Base-by-base conservation (phyloP, 23 tunicate genomes). In the Halocynthia roretzi region DNA sequence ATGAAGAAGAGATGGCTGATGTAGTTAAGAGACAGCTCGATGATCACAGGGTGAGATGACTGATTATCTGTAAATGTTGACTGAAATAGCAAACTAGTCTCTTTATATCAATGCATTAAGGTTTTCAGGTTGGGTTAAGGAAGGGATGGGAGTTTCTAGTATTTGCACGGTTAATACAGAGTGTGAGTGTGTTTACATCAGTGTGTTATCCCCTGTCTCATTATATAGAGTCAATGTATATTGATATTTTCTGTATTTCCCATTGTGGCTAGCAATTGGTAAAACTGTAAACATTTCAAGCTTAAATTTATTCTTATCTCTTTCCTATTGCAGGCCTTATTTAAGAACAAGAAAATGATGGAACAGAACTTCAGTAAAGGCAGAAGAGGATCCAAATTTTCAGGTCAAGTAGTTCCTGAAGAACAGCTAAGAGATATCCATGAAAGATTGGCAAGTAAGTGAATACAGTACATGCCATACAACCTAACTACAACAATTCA, bases 361-460 rank as follows among this genome's bases (percentile, higher is more conserved):
- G 53, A 70, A 0, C 98, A 92, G 77, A 67, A 61, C 51, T 92
- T 92, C 68, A 77, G 76, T 56, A 81, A 86, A 58, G 21, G 67
- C 52, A 77, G 88, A 31, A 67, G 84, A 71, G 75, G 80, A 23
- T 72, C 85, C 68, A 71, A 86, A 17, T 81, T 82, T 48, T 78
- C 98, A 44, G 87, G 91, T 6, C 88, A 82, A 48, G 71, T 83
- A n/a, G 79, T 92, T 23, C 92, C 98, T 52, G 78, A 75, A 8
- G 98, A 92, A 76, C 98, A 92, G 52, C 80, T 92, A 72, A 83
- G 86, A 56, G 98, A 92, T 0, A 56, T 92, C 65, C 64, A 84
- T 5, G 82, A 86, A n/a, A 62, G 98, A 69, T 83, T 92, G 8
- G 61, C 83, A 60, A 77, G 98, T 92, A 52, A 17, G 77, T 10